A percentile compares a stretch with the other conserved stretches of the same genome.
Conservation (phyloP, 2,113 vertebrate species). For the Poeciliopsis retropinna region DNA sequence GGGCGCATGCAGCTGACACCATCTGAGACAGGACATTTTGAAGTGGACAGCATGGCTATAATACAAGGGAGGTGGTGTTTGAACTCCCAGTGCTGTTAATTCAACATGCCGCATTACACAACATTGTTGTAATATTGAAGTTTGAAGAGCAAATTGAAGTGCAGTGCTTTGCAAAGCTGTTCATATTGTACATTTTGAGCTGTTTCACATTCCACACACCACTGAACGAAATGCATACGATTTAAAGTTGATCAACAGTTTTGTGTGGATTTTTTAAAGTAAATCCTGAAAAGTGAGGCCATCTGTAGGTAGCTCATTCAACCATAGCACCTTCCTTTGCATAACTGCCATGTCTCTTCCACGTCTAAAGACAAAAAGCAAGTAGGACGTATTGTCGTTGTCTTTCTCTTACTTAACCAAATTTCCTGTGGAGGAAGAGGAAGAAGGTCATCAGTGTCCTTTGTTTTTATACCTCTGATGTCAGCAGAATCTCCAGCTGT, state of each 20-base stretch:
- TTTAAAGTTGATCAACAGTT: too few species aligned
- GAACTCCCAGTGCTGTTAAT: not conserved
- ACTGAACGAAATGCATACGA: not conserved
- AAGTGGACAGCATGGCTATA: conserved; percentile 56
- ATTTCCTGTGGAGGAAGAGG: not conserved
- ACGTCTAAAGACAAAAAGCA: not conserved
- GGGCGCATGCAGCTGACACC: conserved; percentile 61
- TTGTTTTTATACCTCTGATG: not conserved
- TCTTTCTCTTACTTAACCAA: not conserved
- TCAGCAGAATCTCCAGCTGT: not conserved
- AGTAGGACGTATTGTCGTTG: not conserved
- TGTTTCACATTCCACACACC: not conserved
- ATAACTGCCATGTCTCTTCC: not conserved
- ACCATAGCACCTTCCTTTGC: not conserved
- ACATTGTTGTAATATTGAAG: not conserved
- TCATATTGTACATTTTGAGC: not conserved
- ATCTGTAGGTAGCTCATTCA: not conserved
- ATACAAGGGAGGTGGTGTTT: conserved; percentile 15
- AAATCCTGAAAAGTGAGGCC: too few species aligned
- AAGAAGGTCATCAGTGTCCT: not conserved
- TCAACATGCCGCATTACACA: not conserved
- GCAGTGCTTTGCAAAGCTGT: not conserved
- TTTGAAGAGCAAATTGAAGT: not conserved
- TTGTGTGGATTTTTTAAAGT: too few species aligned
- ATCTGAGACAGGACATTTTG: conserved; percentile 49